Evolutionary conservation across 1,140 invertebrate species (phyloP).

Genomic region (Drosophila sucinea): DNA sequence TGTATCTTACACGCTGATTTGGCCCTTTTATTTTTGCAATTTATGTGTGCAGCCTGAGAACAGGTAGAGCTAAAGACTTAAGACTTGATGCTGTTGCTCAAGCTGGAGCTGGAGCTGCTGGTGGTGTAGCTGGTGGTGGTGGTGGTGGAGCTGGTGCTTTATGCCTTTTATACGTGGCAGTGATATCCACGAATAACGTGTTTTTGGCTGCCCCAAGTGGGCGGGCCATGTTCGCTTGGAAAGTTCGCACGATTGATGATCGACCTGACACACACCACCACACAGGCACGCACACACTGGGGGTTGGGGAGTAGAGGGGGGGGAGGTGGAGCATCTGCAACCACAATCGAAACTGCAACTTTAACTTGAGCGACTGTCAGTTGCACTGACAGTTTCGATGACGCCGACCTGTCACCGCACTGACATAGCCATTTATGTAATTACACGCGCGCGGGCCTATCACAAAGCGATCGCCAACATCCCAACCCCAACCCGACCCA

Average conservation of each 20-base stretch:
- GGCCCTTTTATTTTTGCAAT: constrained; percentile 72
- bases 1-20: constrained; percentile 70
- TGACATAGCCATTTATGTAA: constrained; percentile 77
- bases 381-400: constrained; percentile 51
- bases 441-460: constrained; percentile 58
- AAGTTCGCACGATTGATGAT: constrained; percentile 81
- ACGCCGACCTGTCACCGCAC: constrained; percentile 77
- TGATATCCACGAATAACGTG: constrained; percentile 67
- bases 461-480: constrained; percentile 65
- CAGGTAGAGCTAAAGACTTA: constrained; percentile 43
- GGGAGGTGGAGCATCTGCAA: background rate
- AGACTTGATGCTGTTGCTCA: constrained; percentile 9
- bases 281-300: background rate
- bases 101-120: constrained; percentile 11
- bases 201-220: constrained; percentile 58
- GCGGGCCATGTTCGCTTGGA: constrained; percentile 58
- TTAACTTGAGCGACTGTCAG: constrained; percentile 19
- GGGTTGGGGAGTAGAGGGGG: background rate
- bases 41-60: constrained; percentile 57
- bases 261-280: constrained; percentile 36
- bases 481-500: constrained; percentile 13
- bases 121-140: background rate
- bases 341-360: constrained; percentile 6
- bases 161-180: constrained; percentile 43
- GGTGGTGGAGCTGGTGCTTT: constrained; percentile 18